A percentile compares a stretch with the other conserved stretches of the same genome.
Evolutionary conservation across 2,888 invertebrate species (phyloP).

Genomic region (Folsomia manolachei): DNA sequence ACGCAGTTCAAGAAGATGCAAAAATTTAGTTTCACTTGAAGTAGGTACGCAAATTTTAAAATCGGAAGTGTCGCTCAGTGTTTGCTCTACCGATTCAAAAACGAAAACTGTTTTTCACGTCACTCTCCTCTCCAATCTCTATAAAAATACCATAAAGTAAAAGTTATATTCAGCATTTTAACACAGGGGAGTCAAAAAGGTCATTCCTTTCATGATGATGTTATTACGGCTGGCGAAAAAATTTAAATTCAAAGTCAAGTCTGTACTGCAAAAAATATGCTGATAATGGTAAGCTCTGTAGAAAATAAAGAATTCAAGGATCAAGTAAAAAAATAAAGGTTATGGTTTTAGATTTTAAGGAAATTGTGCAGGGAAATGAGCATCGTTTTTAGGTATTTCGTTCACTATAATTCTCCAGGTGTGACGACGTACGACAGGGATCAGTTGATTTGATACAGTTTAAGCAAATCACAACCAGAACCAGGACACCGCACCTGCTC

Average conservation of each 20-base stretch:
- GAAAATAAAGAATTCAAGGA: too few species aligned
- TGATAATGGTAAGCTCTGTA: too few species aligned
- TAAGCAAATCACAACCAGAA: conserved; percentile 14
- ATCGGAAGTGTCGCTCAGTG: neutral
- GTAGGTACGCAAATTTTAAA: neutral
- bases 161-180: neutral
- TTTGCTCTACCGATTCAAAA: neutral
- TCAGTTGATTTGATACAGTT: conserved; percentile 19
- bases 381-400: neutral
- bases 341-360: neutral
- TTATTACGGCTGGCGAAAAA: too few species aligned
- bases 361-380: neutral
- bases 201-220: too few species aligned
- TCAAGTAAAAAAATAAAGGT: neutral
- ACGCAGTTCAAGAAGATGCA: neutral
- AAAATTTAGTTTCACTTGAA: neutral
- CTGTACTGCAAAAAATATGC: too few species aligned
- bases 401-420: conserved; percentile 40
- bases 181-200: too few species aligned
- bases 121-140: neutral
- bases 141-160: too few species aligned
- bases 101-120: neutral
- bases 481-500: conserved; percentile 40
- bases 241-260: too few species aligned
- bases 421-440: conserved; percentile 42